Percentiles rank a stretch among this genome's conserved stretches.
Evolutionary conservation across 2,888 invertebrate species (phyloP).

Genomic region (Prionchulus punctatus): DNA sequence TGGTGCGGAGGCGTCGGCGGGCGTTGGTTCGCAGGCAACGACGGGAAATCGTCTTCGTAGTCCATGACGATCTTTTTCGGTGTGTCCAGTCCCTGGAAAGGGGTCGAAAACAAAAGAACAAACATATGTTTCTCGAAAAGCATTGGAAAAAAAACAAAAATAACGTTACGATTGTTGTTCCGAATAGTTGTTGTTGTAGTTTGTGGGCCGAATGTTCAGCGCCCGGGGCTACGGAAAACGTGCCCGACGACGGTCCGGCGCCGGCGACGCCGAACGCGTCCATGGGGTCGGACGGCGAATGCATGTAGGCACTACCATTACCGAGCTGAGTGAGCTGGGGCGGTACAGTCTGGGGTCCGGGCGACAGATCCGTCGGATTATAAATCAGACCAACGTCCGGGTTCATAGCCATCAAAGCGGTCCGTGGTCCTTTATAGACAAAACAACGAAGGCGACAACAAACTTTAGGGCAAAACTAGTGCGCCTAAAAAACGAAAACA

Average conservation of each 20-base stretch:
- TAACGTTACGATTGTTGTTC: no score
- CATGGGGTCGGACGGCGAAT: background rate
- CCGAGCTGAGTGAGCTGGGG: background rate
- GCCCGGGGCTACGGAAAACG: slow-evolving; percentile 4
- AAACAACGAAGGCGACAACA: no score
- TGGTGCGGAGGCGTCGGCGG: no score
- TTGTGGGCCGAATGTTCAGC: background rate
- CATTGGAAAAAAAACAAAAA: no score
- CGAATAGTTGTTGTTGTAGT: background rate
- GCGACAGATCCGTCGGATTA: background rate
- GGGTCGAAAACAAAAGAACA: background rate
- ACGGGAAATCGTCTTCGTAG: background rate
- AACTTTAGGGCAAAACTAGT: no score
- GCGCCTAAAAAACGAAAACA: no score
- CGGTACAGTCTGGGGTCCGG: background rate
- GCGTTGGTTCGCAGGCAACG: background rate
- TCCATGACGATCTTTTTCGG: slow-evolving; percentile 4
- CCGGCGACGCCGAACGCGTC: background rate
- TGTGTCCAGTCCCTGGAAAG: slow-evolving; percentile 15
- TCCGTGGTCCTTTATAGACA: no score
- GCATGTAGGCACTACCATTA: no score
- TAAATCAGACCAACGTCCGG: slow-evolving; percentile 2
- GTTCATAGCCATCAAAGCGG: background rate
- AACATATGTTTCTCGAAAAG: no score
- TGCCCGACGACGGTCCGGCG: background rate